Evolutionary conservation across 1,140 invertebrate species (phyloP).

Genomic region (Lordiphosa collinella): DNA sequence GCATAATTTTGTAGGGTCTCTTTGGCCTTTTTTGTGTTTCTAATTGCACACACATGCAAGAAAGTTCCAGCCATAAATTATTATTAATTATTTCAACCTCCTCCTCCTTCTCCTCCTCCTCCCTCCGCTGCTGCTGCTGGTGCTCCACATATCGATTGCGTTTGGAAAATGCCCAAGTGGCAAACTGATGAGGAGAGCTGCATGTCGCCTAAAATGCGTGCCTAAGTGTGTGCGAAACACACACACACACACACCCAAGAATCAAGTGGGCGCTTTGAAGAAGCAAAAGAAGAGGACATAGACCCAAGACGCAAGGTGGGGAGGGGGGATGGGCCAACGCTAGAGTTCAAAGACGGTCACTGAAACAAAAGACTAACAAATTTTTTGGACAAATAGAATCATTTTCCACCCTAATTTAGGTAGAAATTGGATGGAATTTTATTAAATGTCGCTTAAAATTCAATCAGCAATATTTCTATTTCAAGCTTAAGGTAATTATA

Average conservation of each 20-base stretch:
- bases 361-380: too few relatives aligned
- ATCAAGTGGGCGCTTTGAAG: slow-evolving; percentile 6
- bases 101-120: slow-evolving; percentile 10
- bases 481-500: too few relatives aligned
- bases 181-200: slow-evolving; percentile 15
- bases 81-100: slow-evolving; percentile 22
- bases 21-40: neutral
- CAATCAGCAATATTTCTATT: too few relatives aligned
- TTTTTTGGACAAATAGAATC: too few relatives aligned
- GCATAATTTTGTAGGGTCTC: slow-evolving; percentile 61
- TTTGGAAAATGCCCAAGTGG: slow-evolving; percentile 47
- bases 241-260: slow-evolving; percentile 12
- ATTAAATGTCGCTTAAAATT: too few relatives aligned
- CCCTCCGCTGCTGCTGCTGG: neutral
- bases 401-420: too few relatives aligned
- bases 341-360: too few relatives aligned
- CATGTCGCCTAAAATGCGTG: slow-evolving; percentile 18
- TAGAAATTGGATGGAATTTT: too few relatives aligned
- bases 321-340: too few relatives aligned
- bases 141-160: slow-evolving; percentile 47
- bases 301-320: slow-evolving; percentile 2
- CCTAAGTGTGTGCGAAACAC: slow-evolving; percentile 16
- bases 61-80: slow-evolving; percentile 2
- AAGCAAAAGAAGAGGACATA: slow-evolving; percentile 32
- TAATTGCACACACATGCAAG: slow-evolving; percentile 5